A percentile compares a stretch with the other conserved stretches of the same genome.
Conservation (phyloP, 2,888 invertebrate genomes). For the Nebria brevicollis region DNA sequence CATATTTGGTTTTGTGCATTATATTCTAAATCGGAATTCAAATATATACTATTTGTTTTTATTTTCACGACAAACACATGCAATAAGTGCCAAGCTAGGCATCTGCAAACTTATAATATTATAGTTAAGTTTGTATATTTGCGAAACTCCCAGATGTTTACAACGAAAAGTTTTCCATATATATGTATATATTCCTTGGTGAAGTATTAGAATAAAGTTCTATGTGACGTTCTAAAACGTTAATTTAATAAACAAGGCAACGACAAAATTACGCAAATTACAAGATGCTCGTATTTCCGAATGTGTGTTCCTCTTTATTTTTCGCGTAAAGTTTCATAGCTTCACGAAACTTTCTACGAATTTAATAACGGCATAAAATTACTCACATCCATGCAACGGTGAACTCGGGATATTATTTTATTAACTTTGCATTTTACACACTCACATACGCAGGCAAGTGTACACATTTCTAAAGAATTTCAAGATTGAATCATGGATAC, state of each 20-base stretch:
- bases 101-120: neutral
- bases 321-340: neutral
- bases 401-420: constrained; percentile 26
- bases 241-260: constrained; percentile 11
- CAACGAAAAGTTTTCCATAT: neutral
- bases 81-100: neutral
- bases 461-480: too few species aligned
- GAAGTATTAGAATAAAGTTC: constrained; percentile 12
- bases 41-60: neutral
- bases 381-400: neutral
- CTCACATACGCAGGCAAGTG: too few species aligned
- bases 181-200: neutral
- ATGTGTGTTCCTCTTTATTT: neutral
- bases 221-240: neutral
- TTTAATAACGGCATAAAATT: neutral
- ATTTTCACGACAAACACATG: neutral
- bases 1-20: too few species aligned
- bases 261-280: constrained; percentile 3
- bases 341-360: neutral
- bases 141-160: neutral
- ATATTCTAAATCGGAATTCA: too few species aligned
- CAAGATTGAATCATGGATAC: too few species aligned
- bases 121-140: neutral
- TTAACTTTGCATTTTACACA: neutral
- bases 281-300: neutral